Evolutionary conservation across 23 tunicate genomes (phyloP), one percentile per base, ranked within the genome.

Genomic region (Clavelina lepadiformis): DNA sequence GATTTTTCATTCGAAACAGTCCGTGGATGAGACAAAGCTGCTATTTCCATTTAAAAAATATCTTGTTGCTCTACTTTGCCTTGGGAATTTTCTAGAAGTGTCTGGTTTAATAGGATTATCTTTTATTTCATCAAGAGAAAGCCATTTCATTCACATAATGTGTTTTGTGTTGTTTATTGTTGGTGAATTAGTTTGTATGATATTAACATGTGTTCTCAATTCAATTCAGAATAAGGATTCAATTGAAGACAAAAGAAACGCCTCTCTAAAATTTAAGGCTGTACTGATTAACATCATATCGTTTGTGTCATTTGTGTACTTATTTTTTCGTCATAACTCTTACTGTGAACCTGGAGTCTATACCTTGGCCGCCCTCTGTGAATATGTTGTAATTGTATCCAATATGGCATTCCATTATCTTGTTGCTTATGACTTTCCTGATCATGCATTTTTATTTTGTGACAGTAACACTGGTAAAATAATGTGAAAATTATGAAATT

Each of bases 311-410:
- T 60, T 75, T 7, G 2, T 82, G 33, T 64, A 65, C 36, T 73
- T 73, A 28, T 82, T 55, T 35, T 73, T 45, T 31, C 80, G 80
- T 18, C 89, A 82, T 52, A 82, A 73, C 32, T 13, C 15, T 4
- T 51, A 64, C 28, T 82, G 89, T 47, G 80, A 82, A 47, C 60
- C 74, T 22, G 80, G 80, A 31, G 85, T 78, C 28, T 83, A 83
- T 64, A 68, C 93, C 2, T 41, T 77, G 18, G 78, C 79, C 34
- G 85, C 93, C 35, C 38, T 83, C 3, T 63, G 46, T 33, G 93
- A 83, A 49, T 83, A 83, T 58, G 35, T 79, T 27, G 20, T 79
- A 20, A 81, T 83, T 31, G 26, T 83, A 8, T 44, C 66, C 59
- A 83, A 83, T 44, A 63, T 83, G 18, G 63, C 55, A 13, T 83